These are phyloP conservation scores for Dicrostonyx torquatus DNA, from an alignment of 2,797 vertebrate genomes.

Conservation along the genomic window DNA sequence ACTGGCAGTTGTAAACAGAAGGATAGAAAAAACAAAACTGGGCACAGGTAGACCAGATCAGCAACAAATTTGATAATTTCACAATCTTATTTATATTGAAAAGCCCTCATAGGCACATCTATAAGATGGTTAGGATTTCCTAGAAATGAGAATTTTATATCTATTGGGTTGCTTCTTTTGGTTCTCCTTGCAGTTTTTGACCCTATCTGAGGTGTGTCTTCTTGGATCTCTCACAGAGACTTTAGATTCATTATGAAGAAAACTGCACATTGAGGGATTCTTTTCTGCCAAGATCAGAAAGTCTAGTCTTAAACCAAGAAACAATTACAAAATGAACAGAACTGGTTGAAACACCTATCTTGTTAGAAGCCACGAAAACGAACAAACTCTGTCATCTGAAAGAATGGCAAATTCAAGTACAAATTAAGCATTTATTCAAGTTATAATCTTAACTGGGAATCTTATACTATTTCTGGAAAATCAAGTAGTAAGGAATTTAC, in stretches of 20 bases:
- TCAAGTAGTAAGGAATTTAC: background rate
- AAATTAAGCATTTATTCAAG: background rate
- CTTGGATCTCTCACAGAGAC: background rate
- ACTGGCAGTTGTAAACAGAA: background rate
- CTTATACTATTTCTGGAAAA: background rate
- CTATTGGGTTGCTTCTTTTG: background rate
- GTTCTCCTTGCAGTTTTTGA: background rate
- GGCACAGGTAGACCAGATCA: background rate
- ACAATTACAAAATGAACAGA: background rate
- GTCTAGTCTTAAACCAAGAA: background rate
- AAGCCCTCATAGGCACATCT: background rate
- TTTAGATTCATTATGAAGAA: conserved; percentile 14
- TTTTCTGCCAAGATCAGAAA: background rate
- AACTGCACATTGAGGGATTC: background rate
- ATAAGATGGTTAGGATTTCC: background rate
- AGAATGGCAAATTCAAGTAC: background rate
- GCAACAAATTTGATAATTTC: background rate
- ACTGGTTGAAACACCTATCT: background rate
- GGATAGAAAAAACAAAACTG: background rate
- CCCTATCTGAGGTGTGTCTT: background rate
- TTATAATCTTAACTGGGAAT: background rate
- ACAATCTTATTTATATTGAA: background rate
- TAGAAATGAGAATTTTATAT: conserved; percentile 14
- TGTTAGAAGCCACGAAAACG: background rate
- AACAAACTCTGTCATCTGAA: background rate